Evolutionary conservation across 2,888 invertebrate genomes (phyloP).

Genomic region (Drosophila pullipes): DNA sequence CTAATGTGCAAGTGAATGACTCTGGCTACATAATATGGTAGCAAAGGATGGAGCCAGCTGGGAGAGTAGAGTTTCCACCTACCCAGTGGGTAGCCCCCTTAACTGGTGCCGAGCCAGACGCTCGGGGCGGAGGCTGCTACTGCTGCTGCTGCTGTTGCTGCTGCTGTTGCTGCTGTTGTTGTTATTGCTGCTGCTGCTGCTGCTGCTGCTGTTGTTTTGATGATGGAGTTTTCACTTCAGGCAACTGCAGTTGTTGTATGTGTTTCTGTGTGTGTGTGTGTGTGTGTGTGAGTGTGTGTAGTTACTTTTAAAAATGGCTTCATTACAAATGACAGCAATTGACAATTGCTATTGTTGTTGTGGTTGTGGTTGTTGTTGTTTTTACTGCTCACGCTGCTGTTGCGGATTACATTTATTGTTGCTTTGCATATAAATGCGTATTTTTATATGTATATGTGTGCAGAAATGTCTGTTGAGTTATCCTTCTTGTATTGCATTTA

Average conservation of each 20-base stretch:
- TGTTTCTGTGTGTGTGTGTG: slow-evolving; percentile 1
- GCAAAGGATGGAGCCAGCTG: slow-evolving; percentile 14
- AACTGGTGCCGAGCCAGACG: slow-evolving; percentile 15
- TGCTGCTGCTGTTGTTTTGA: slow-evolving; percentile 27
- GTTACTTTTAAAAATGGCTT: slow-evolving; percentile 68
- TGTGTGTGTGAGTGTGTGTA: slow-evolving; percentile 16
- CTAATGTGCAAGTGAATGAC: slow-evolving; percentile 80
- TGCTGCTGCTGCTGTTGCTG: neutral
- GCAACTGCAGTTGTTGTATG: slow-evolving; percentile 24
- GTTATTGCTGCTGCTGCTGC: neutral
- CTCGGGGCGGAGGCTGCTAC: slow-evolving; percentile 31
- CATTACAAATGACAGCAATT: slow-evolving; percentile 63
- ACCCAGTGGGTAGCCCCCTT: slow-evolving; percentile 3
- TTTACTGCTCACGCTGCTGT: slow-evolving; percentile 5
- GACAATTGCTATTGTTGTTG: slow-evolving; percentile 38
- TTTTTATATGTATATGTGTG: neutral
- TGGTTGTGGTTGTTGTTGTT: slow-evolving; percentile 16
- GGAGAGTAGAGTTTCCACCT: neutral
- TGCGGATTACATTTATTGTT: slow-evolving; percentile 32
- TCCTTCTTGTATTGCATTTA: slow-evolving; percentile 3
- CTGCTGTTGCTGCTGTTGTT: slow-evolving; percentile 20
- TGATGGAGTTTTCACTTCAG: slow-evolving; percentile 41
- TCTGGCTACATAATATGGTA: slow-evolving; percentile 41
- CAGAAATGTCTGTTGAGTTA: neutral
- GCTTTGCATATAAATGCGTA: slow-evolving; percentile 10